Evolutionary conservation across 2,888 invertebrate genomes (phyloP).

Genomic region (Sinotaia quadrata): DNA sequence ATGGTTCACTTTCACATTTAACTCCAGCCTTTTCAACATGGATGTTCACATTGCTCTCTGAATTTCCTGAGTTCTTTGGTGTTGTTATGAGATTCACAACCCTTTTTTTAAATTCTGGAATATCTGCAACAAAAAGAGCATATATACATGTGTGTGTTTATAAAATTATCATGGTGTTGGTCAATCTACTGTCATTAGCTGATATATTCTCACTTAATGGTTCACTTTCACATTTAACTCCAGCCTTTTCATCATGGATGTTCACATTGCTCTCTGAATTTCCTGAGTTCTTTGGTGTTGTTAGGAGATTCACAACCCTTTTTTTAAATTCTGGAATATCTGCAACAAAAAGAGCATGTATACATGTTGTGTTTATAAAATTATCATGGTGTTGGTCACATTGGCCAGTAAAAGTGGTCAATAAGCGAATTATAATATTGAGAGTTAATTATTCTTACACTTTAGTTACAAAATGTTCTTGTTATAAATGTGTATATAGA

Average conservation of each 20-base stretch:
- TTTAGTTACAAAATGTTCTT: no score
- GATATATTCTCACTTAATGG: background rate
- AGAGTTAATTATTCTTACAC: no score
- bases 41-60: no score
- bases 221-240: background rate
- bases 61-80: conserved; percentile 36
- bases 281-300: conserved; percentile 33
- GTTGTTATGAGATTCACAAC: conserved; percentile 8
- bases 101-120: background rate
- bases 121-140: conserved; percentile 13
- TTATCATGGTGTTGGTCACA: no score
- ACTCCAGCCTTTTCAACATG: background rate
- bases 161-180: no score
- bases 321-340: conserved; percentile 5
- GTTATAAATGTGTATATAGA: no score
- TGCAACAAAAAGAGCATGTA: conserved; percentile 10
- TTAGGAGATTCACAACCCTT: background rate
- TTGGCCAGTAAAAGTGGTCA: no score
- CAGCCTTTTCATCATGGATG: background rate
- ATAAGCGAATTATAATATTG: no score
- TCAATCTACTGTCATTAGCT: no score
- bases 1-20: background rate
- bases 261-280: no score
- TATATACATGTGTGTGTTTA: no score
- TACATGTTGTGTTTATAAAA: no score